phyloP scores from a whole-genome alignment of 2,113 vertebrate species.

The Chaetura pelagica region DNA sequence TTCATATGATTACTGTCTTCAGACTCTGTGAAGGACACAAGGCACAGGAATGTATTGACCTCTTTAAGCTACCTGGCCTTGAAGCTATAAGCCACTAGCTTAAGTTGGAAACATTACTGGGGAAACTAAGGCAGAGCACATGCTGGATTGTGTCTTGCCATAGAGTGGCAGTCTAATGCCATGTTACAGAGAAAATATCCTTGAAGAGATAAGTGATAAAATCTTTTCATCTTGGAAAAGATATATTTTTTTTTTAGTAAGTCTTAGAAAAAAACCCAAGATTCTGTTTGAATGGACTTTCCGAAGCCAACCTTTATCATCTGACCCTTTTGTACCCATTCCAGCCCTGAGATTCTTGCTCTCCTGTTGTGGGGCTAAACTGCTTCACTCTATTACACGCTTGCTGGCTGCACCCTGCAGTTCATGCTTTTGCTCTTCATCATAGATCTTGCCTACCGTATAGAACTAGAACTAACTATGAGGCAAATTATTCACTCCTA shows the following conservation, averaged over 20 bases:
- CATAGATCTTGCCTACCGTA: not conserved
- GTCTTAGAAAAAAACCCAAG: not conserved
- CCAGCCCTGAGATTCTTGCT: not conserved
- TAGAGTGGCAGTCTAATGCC: not conserved
- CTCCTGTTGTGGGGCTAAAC: not conserved
- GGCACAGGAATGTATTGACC: not conserved
- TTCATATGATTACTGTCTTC: not conserved
- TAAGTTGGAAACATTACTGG: not conserved
- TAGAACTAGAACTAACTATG: not conserved
- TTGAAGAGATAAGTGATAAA: not conserved
- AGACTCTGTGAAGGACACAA: not conserved
- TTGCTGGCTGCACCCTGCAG: not conserved
- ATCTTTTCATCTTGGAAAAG: not conserved
- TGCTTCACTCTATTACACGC: fast-evolving
- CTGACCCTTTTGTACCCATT: not conserved
- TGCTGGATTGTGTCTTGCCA: not conserved
- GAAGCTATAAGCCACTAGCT: not conserved
- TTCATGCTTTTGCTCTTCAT: not conserved
- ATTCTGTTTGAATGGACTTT: not conserved
- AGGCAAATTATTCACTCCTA: slow-evolving; percentile 1
- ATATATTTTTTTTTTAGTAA: not conserved
- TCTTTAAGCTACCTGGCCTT: not conserved
- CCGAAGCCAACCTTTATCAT: not conserved
- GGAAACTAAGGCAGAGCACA: not conserved
- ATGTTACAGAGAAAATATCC: not conserved